Conservation (phyloP, 2,797 vertebrate genomes). For the Knipowitschia caucasica region DNA sequence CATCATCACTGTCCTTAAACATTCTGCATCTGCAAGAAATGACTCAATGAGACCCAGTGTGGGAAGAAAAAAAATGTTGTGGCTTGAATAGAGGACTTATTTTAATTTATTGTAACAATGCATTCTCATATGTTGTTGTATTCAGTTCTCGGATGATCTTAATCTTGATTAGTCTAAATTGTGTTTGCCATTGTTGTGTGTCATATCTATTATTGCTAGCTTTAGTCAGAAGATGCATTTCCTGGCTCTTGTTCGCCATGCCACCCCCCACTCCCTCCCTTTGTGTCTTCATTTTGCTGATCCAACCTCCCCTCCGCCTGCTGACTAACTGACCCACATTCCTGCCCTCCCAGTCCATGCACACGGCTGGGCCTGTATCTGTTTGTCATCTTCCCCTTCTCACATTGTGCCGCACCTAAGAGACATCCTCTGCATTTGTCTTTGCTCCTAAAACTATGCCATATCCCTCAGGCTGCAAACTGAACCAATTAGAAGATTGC, state of each 20-base stretch:
- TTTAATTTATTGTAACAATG: too few relatives aligned
- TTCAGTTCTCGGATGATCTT: too few relatives aligned
- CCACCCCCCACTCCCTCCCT: slow-evolving; percentile 31
- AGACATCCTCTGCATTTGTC: slow-evolving; percentile 21
- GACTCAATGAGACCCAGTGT: too few relatives aligned
- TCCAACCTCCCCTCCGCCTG: slow-evolving; percentile 67
- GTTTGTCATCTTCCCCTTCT: slow-evolving; percentile 27
- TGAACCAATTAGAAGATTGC: slow-evolving; percentile 51
- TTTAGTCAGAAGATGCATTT: slow-evolving; percentile 46
- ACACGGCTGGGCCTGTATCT: slow-evolving; percentile 24
- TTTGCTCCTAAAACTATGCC: slow-evolving; percentile 23
- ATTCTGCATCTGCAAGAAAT: too few relatives aligned
- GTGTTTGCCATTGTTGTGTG: too few relatives aligned
- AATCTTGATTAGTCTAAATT: background rate
- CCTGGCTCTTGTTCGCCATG: slow-evolving; percentile 27
- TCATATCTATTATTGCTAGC: background rate
- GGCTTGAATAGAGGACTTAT: too few relatives aligned
- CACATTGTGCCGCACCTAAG: slow-evolving; percentile 6
- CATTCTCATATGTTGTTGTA: too few relatives aligned
- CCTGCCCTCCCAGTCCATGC: slow-evolving; percentile 40
- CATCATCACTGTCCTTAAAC: too few relatives aligned
- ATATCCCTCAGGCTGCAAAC: slow-evolving; percentile 40
- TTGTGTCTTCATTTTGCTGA: slow-evolving; percentile 66
- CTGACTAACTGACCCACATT: slow-evolving; percentile 77
- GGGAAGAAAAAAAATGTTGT: too few relatives aligned